Evolutionary conservation across 2,113 vertebrate genomes (phyloP).

Genomic region (Ciconia maguari): DNA sequence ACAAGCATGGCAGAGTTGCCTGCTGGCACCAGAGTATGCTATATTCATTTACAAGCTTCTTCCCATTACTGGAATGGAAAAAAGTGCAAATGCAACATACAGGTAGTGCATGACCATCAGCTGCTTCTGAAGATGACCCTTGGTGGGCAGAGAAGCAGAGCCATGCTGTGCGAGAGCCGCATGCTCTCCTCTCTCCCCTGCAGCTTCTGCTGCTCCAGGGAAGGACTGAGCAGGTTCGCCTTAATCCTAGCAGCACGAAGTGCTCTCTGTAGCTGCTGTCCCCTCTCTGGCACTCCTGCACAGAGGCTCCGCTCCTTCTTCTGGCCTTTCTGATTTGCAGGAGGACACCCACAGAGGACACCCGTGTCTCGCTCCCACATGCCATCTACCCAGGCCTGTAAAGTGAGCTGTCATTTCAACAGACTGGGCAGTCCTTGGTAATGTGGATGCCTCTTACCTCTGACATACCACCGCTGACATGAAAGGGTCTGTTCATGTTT

Average conservation of each 20-base stretch:
- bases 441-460: not conserved
- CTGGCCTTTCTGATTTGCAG: not conserved
- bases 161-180: fast-evolving
- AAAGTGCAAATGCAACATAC: not conserved
- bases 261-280: not conserved
- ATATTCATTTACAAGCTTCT: not conserved
- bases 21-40: not conserved
- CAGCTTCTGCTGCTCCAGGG: not conserved
- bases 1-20: fast-evolving
- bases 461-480: not conserved
- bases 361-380: not conserved
- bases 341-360: not conserved
- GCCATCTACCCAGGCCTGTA: not conserved
- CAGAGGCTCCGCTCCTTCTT: not conserved
- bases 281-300: not conserved
- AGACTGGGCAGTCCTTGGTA: not conserved
- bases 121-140: not conserved
- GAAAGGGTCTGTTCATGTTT: not conserved
- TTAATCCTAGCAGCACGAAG: fast-evolving
- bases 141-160: not conserved
- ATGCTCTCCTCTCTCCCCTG: fast-evolving
- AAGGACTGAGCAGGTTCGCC: not conserved
- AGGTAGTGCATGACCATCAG: not conserved
- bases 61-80: not conserved
- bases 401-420: not conserved